Conservation (phyloP, 2,113 vertebrate species). For the Pedionomus torquatus region DNA sequence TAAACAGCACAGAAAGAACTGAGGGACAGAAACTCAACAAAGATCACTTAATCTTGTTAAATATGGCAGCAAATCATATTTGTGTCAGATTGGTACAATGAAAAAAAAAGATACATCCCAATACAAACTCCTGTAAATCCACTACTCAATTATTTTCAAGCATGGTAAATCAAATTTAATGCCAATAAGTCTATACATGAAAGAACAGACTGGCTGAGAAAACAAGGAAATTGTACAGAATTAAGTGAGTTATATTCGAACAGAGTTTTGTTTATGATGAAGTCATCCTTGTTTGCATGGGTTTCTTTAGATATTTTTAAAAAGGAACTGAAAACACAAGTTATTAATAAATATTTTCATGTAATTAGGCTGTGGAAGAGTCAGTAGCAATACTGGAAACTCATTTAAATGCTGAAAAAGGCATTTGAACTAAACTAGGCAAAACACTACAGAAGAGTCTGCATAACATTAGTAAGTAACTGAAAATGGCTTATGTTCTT, state of each 20-base stretch:
- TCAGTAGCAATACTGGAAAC: neutral
- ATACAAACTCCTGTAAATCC: neutral
- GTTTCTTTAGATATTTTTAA: neutral
- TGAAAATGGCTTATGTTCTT: neutral
- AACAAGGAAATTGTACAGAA: neutral
- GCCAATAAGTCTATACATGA: neutral
- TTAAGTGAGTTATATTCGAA: neutral
- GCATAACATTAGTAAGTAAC: neutral
- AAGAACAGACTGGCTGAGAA: neutral
- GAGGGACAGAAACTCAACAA: neutral
- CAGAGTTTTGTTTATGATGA: neutral
- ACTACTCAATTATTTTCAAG: constrained; percentile 14
- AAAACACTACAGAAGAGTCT: neutral
- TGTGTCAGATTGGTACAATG: neutral
- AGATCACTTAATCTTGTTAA: constrained; percentile 22
- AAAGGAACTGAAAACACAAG: neutral
- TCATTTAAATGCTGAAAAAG: neutral
- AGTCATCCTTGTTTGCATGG: neutral
- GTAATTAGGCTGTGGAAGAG: neutral
- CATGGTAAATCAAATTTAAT: neutral
- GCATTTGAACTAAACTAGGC: neutral
- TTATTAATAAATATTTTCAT: constrained; percentile 30
- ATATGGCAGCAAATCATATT: neutral
- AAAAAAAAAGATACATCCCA: neutral
- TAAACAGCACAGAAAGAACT: neutral